Base-by-base conservation (phyloP, 2,888 invertebrate genomes). In the Phyllotreta striolata region DNA sequence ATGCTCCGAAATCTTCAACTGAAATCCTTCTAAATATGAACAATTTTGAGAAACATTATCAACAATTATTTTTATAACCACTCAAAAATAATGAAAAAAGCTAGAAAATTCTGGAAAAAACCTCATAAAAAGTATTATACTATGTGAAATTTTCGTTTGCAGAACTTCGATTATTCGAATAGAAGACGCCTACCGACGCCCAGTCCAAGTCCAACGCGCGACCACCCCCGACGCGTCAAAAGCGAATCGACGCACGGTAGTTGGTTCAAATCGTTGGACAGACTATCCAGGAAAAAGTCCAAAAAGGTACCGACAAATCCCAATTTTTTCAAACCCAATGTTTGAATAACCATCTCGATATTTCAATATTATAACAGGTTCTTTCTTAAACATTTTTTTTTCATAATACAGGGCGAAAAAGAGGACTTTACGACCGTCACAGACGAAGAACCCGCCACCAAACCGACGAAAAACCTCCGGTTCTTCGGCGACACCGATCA, bases 401-500 rank as follows among this genome's bases (percentile, higher is more conserved):
- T 64, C 6, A 24, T 24, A 24, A 24, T 3, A 24, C 79, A 85
- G 85, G 74, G 81, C 13, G 84, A 77, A 56, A 76, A 74, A 57
- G 75, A 76, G 55, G 84, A 81, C 63, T 79, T 85, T 62, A 85
- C 86, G 37, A 84, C 83, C 66, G 85, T 87, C 24, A 71, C 73
- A 14, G 72, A 74, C 55, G 73, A 73, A 55, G 88, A 88, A 77
- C 55, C 60, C 6, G 65, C 68, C 9, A 51, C 70, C 46, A 74
- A 73, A 77, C 86, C 86, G 6, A 84, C 86, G 37, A 92, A 91
- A 79, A 92, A 87, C 81, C 85, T 92, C 8, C 87, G 93, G 55
- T 93, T 92, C 84, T 93, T 93, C 80, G 93, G 92, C 13, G 92
- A 93, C 80, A 92, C 92, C 7, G 92, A 93, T 77, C 84, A 86